Conservation (phyloP, 2,888 invertebrate species). For the Zygogramma bicolorata region DNA sequence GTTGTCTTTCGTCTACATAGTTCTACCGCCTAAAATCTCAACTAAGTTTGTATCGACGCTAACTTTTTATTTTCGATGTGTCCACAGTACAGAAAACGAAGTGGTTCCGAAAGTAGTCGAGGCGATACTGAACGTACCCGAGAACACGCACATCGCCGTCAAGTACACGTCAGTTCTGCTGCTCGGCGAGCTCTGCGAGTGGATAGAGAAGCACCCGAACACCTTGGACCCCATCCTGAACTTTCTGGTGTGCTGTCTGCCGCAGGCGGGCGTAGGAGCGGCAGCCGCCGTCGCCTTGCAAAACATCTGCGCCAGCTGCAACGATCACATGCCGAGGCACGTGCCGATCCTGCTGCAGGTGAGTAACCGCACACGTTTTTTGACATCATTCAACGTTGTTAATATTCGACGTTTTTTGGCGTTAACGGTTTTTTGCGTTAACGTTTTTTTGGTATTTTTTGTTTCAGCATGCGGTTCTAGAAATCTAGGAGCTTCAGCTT, state of each 20-base stretch:
- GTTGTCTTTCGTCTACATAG: too few species aligned
- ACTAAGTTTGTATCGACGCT: too few species aligned
- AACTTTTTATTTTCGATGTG: too few species aligned
- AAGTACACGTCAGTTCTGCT: conserved; percentile 88
- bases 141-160: conserved; percentile 87
- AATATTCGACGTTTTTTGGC: too few species aligned
- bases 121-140: conserved; percentile 88
- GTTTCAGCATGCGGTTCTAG: too few species aligned
- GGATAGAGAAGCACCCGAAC: conserved; percentile 90
- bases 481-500: too few species aligned
- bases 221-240: conserved; percentile 86
- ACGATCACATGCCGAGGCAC: conserved; percentile 82
- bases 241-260: conserved; percentile 80
- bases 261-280: conserved; percentile 78
- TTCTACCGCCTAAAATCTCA: too few species aligned
- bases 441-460: too few species aligned
- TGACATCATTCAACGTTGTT: not conserved
- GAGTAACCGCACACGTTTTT: too few species aligned
- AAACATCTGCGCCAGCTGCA: conserved; percentile 87
- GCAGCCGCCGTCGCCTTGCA: conserved; percentile 88
- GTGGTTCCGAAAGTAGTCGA: conserved; percentile 94
- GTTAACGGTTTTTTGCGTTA: too few species aligned
- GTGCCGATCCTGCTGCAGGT: conserved; percentile 77
- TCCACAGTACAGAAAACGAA: conserved; percentile 87
- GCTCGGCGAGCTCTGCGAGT: conserved; percentile 93